phyloP scores from a whole-genome alignment of 2,797 vertebrate species.

The Stomatorhinus walkeri region DNA sequence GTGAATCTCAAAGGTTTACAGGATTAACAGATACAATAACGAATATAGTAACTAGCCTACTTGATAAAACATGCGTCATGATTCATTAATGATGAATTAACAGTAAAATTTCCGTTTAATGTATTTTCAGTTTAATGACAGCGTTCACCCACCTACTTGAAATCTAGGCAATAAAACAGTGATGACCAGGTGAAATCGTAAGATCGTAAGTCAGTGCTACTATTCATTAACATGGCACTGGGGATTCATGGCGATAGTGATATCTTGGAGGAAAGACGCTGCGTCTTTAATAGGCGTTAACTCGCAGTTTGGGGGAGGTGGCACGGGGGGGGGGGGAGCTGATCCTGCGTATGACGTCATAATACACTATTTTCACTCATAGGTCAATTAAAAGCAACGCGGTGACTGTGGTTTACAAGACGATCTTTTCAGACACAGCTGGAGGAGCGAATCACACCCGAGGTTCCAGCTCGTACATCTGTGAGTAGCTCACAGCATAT shows the following conservation, averaged over 20 bases:
- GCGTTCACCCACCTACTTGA: not conserved
- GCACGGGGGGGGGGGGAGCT: conserved; percentile 1
- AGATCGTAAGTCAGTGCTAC: not conserved
- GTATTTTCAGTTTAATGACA: not conserved
- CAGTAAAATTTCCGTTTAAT: not conserved
- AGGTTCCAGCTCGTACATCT: not conserved
- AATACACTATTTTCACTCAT: conserved; percentile 14
- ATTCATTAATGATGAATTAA: not conserved
- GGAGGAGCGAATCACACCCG: not conserved
- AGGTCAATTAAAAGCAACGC: conserved; percentile 22
- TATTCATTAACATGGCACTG: not conserved
- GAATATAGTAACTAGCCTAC: not conserved
- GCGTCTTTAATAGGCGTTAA: conserved; percentile 9
- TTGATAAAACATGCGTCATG: not conserved
- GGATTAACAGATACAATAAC: not conserved
- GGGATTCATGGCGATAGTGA: not conserved
- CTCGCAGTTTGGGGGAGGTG: not conserved
- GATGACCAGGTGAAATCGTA: not conserved
- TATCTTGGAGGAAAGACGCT: not conserved
- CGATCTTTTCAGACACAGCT: conserved; percentile 10
- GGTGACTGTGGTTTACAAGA: not conserved
- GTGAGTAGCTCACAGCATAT: conserved; percentile 1
- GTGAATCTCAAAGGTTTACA: not conserved
- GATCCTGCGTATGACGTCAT: conserved; percentile 24
- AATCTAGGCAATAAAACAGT: not conserved